Evolutionary conservation across 2,888 invertebrate species (phyloP).

Genomic region (Aphodius granarius): DNA sequence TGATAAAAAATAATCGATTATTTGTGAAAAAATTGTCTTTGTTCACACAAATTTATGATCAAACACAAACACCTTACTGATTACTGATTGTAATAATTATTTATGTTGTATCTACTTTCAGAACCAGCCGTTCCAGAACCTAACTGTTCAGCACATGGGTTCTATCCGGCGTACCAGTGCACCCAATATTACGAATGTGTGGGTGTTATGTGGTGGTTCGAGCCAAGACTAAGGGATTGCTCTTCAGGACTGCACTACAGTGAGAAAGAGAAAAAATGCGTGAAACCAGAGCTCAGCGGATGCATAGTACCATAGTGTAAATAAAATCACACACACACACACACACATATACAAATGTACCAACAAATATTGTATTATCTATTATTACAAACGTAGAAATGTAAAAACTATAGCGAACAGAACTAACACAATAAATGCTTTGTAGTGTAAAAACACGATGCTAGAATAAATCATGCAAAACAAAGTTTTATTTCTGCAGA

Average conservation of each 20-base stretch:
- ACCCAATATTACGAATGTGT: conserved; percentile 26
- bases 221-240: conserved; percentile 18
- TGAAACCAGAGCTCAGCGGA: conserved; percentile 5
- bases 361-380: not conserved
- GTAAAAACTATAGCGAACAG: not conserved
- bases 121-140: conserved; percentile 8
- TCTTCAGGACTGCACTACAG: conserved; percentile 23
- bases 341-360: too few species aligned
- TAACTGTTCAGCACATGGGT: conserved; percentile 7
- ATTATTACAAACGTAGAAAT: not conserved
- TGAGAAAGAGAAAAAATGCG: conserved; percentile 13
- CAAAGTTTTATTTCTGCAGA: not conserved
- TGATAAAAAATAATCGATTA: too few species aligned
- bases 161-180: conserved; percentile 21
- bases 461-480: too few species aligned
- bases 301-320: not conserved
- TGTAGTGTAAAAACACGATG: too few species aligned
- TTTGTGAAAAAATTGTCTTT: too few species aligned
- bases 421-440: too few species aligned
- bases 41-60: too few species aligned
- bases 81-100: too few species aligned
- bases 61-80: too few species aligned
- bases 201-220: conserved; percentile 24
- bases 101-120: not conserved
- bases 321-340: too few species aligned